A percentile compares a stretch with the other conserved stretches of the same genome.
Conservation (phyloP, 2,888 invertebrate species). For the Dynastes hyllus region DNA sequence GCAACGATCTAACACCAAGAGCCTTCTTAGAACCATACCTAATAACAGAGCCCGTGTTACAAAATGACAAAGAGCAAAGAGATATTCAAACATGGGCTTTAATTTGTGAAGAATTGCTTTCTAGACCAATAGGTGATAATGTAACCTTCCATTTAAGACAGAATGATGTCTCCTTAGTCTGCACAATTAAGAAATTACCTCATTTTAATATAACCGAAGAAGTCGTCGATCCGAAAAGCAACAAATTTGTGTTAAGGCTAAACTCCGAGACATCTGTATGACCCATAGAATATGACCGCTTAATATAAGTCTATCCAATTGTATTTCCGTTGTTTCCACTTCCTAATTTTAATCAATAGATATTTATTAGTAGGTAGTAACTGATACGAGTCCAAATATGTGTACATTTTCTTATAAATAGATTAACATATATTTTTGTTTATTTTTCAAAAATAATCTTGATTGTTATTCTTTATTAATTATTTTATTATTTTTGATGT, state of each 20-base stretch:
- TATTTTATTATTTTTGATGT: constrained; percentile 36
- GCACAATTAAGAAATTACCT: constrained; percentile 89
- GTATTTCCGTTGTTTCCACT: constrained; percentile 19
- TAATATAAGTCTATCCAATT: constrained; percentile 63
- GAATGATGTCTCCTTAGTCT: constrained; percentile 93
- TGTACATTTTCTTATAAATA: constrained; percentile 41
- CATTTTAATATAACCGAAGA: constrained; percentile 97
- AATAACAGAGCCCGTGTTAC: constrained; percentile 86
- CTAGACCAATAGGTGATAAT: constrained; percentile 88
- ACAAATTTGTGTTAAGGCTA: constrained; percentile 93
- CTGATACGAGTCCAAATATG: constrained; percentile 37
- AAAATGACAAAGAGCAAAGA: constrained; percentile 87
- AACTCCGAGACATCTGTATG: constrained; percentile 98
- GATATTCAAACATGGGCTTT: constrained; percentile 96
- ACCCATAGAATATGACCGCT: constrained; percentile 72
- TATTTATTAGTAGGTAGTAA: constrained; percentile 44
- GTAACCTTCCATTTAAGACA: constrained; percentile 94
- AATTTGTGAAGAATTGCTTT: constrained; percentile 93
- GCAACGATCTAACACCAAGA: constrained; percentile 94
- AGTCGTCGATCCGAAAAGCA: constrained; percentile 95
- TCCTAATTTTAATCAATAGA: constrained; percentile 23
- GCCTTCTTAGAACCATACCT: constrained; percentile 97
- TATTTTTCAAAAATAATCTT: constrained; percentile 35
- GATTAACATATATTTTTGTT: constrained; percentile 31
- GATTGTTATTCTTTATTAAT: constrained; percentile 26